Evolutionary conservation across 2,797 vertebrate genomes (phyloP).

Genomic region (Geotrypetes seraphini): DNA sequence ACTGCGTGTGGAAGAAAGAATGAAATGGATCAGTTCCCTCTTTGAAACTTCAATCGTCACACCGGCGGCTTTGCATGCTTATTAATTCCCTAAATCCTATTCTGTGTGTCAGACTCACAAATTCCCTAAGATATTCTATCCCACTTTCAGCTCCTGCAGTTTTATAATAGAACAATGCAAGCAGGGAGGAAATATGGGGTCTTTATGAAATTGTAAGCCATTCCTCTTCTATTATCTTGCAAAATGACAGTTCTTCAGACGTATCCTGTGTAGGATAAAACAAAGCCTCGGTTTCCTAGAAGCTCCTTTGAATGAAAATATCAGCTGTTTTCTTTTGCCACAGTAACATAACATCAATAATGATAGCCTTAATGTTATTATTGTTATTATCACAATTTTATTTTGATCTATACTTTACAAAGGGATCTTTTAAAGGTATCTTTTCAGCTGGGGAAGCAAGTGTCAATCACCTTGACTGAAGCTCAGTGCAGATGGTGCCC

Average conservation of each 20-base stretch:
- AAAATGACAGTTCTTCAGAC: not conserved
- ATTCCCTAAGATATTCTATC: no score
- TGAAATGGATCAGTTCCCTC: no score
- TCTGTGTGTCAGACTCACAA: no score
- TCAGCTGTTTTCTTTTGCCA: conserved; percentile 3
- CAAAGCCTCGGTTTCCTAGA: conserved; percentile 7
- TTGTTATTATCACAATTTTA: conserved; percentile 36
- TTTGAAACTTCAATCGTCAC: no score
- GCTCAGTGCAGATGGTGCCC: conserved; percentile 17
- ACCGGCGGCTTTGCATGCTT: not conserved
- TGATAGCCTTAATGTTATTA: conserved; percentile 11
- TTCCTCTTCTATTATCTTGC: conserved; percentile 1
- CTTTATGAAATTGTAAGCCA: not conserved
- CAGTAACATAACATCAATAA: conserved; percentile 7
- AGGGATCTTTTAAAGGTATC: conserved; percentile 26
- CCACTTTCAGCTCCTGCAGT: not conserved
- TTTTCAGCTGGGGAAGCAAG: conserved; percentile 12
- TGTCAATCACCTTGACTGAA: conserved; percentile 28
- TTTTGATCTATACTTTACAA: conserved; percentile 33
- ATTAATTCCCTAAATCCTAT: not conserved
- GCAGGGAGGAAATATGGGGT: not conserved
- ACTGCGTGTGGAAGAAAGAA: no score
- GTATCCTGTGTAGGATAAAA: conserved; percentile 3
- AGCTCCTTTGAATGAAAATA: conserved; percentile 2
- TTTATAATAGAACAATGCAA: not conserved